Percentiles rank a stretch among this genome's conserved stretches.
Evolutionary conservation across 2,113 vertebrate species (phyloP).

Genomic region (Muntiacus muntjak): DNA sequence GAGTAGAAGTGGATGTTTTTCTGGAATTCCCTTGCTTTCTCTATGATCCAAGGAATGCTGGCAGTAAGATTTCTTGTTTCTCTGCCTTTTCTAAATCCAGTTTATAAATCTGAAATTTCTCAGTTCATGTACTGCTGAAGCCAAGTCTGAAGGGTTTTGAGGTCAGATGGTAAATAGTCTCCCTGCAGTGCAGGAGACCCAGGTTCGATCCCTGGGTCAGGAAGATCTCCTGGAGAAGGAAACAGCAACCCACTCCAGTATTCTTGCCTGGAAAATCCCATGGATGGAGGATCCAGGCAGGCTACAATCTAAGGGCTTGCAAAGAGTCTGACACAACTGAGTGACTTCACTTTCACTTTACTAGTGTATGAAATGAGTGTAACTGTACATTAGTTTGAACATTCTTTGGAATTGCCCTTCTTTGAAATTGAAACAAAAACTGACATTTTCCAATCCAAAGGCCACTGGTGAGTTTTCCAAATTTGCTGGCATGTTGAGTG

Average conservation of each 20-base stretch:
- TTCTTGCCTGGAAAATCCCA: background rate
- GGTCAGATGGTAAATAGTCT: background rate
- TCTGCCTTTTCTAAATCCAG: background rate
- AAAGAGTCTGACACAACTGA: background rate
- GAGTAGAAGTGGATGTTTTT: background rate
- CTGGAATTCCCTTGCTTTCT: background rate
- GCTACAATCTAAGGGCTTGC: accelerated
- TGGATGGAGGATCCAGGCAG: background rate
- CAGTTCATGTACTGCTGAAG: background rate
- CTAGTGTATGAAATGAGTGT: background rate
- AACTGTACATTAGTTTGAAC: background rate
- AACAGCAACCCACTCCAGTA: background rate
- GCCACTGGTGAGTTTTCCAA: background rate
- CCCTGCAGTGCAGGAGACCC: accelerated
- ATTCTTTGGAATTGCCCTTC: background rate
- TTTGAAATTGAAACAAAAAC: background rate
- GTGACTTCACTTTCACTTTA: background rate
- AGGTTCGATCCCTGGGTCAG: accelerated
- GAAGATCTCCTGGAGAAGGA: background rate
- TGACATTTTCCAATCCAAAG: background rate
- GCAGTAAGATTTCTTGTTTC: background rate
- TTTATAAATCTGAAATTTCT: background rate
- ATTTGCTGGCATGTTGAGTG: background rate
- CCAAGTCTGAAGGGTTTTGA: background rate
- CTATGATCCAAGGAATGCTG: background rate